phyloP scores from a whole-genome alignment of 2,797 vertebrate species.

The Pseudochromis fuscus region DNA sequence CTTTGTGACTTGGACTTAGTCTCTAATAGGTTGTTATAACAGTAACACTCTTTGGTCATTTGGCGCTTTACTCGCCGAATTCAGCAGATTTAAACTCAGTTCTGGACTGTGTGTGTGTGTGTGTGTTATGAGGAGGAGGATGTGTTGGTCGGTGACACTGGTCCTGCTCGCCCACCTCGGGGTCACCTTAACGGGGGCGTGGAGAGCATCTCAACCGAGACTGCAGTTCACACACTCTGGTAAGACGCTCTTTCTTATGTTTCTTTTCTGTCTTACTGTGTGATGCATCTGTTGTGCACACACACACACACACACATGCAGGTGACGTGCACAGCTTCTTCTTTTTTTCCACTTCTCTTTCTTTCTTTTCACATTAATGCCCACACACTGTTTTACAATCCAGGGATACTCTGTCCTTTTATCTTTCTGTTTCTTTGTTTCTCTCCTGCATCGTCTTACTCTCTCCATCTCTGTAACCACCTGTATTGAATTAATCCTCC shows the following conservation, averaged over 20 bases:
- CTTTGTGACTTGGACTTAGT: slow-evolving; percentile 43
- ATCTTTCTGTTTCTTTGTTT: slow-evolving; percentile 2
- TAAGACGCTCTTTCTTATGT: slow-evolving; percentile 52
- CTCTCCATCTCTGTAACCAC: slow-evolving; percentile 20
- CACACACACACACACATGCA: slow-evolving; percentile 27
- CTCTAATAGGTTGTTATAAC: slow-evolving; percentile 28
- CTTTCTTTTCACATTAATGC: not conserved
- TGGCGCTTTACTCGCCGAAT: slow-evolving; percentile 1
- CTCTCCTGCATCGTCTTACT: not conserved
- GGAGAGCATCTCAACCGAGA: slow-evolving; percentile 86
- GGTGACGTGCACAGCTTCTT: slow-evolving; percentile 1
- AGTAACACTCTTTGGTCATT: not conserved
- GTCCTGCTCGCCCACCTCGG: slow-evolving; percentile 73
- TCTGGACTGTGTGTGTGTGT: slow-evolving; percentile 11
- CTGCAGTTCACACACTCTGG: slow-evolving; percentile 83
- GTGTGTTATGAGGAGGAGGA: slow-evolving; percentile 53
- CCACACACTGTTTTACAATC: slow-evolving; percentile 14
- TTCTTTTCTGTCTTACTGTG: slow-evolving; percentile 25
- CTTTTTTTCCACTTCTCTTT: slow-evolving; percentile 25
- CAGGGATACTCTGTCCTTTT: not conserved
- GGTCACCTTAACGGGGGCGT: slow-evolving; percentile 71
- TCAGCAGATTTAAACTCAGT: slow-evolving; percentile 15
- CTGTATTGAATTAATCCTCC: slow-evolving; percentile 26
- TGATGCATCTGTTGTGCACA: slow-evolving; percentile 9
- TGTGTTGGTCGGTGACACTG: slow-evolving; percentile 60